Base-by-base conservation (phyloP, 1,140 invertebrate genomes). In the Solen grandis region DNA sequence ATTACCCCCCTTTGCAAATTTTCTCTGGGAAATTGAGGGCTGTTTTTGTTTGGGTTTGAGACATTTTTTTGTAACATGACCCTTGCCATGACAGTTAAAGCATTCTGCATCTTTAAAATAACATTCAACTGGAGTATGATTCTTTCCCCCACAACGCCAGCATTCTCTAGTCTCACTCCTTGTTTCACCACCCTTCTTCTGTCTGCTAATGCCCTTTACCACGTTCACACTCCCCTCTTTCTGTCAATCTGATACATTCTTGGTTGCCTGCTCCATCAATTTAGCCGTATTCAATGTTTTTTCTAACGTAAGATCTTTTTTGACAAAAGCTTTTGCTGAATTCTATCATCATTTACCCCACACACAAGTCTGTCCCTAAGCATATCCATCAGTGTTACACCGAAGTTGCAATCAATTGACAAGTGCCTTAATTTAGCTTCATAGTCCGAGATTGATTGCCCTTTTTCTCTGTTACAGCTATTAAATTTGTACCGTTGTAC, bases 281-380 rank as follows among this genome's bases (percentile, higher is more conserved):
- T 35, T 60, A 29, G 85, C 73, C 27, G 84, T 79, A 46, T 86
- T 74, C 25, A 72, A 38, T 2, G 84, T 62, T 38, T 72, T 79
- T 14, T 55, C 29, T 62, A 79, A 83, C 19, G 66, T 84, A 25
- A 86, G 38, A 16, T 84, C 36, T 8, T 19, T 25, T 35, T 86
- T 16, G 66, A 27, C 36, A 85, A 66, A 1, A 86, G 52, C 8
- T 63, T 31, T 57, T 62, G 25, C 29, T 86, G 73, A 31, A 86
- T 83, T 27, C 25, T 46, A 22, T 78, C 69, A 16, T 79, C 65
- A 5, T 73, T 75, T 8, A 86, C 73, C 5, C 83, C 81, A 62
- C 68, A 74, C 19, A 86, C 85, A 0, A 86, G 66, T n/a, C 81
- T 57, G 46, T 86, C 85, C 52, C 83, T 25, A 10, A 86, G 54